Evolutionary conservation across 2,797 vertebrate species (phyloP).

Genomic region (Danio kyathit): DNA sequence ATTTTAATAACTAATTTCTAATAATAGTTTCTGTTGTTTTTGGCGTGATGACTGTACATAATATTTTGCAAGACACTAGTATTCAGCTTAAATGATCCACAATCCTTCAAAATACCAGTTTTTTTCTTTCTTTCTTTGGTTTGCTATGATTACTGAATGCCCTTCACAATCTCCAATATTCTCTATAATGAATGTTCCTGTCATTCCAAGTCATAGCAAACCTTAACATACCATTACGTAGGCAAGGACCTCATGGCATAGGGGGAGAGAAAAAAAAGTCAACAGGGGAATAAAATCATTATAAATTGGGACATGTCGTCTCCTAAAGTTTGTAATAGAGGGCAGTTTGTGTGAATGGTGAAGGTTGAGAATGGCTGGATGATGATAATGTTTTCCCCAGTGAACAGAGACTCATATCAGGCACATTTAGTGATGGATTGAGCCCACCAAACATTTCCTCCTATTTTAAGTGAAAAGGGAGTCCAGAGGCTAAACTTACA

Average conservation of each 20-base stretch:
- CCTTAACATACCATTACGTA: constrained; percentile 6
- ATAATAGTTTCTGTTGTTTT: no score
- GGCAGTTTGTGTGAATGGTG: constrained; percentile 18
- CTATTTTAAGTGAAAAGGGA: constrained; percentile 35
- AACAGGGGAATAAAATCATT: constrained; percentile 37
- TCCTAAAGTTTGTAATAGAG: constrained; percentile 34
- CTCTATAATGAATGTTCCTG: not conserved
- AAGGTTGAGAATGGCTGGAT: constrained; percentile 23
- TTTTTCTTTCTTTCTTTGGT: not conserved
- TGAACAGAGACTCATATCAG: constrained; percentile 21
- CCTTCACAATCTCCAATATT: not conserved
- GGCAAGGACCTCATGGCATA: constrained; percentile 2
- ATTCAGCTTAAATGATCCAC: no score
- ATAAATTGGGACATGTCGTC: constrained; percentile 35
- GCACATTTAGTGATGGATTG: constrained; percentile 43
- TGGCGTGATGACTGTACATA: no score
- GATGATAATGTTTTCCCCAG: constrained; percentile 35
- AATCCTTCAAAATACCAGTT: no score
- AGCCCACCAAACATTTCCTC: constrained; percentile 7
- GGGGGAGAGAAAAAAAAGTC: constrained; percentile 14
- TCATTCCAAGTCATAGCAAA: constrained; percentile 6
- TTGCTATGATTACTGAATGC: constrained; percentile 18
- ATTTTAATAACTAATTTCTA: no score
- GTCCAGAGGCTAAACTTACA: constrained; percentile 18
- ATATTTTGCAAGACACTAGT: no score